Base-by-base conservation (phyloP, 2,113 vertebrate genomes). In the Elachura formosa region DNA sequence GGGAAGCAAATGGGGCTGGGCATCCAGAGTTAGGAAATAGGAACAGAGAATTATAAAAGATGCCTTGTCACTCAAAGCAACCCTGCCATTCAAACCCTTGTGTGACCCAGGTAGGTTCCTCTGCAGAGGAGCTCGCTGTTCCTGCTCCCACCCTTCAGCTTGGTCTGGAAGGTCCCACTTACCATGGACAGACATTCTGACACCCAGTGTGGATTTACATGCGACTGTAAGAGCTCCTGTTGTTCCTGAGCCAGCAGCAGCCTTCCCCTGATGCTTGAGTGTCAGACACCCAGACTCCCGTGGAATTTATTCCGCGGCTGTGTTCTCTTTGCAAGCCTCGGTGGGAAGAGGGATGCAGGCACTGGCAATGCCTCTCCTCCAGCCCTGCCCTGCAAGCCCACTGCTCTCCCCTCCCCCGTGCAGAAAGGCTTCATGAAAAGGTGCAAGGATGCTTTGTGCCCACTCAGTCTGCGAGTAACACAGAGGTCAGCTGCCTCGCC, bases 261-360 rank as follows among this genome's bases (percentile, higher is more conserved):
- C 56, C 28, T 62, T 90, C 26, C 48, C 69, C 48, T 34, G 48
- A 75, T n/a, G 43, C 26, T 51, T 41, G n/a, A n/a, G n/a, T 12
- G 24, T 46, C 34, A 17, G 22, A 24, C 26, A 29, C 25, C 5
- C 12, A 5, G 40, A 2, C 14, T 56, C 48, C 54, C 23, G 5
- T 1, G 13, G 23, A 14, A 28, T 89, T 68, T 31, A 29, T 63
- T 59, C 72, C 6, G 1, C 11, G 12, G 6, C 19, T 29, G 0
- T 0, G 2, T 7, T 58, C 46, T 58, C 34, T 43, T 52, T 4
- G 1, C 34, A 33, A 51, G 19, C 29, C 1, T 0, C 6, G 15
- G 2, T 46, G 41, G 46, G 41, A 62, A 82, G 74, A 9, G 1
- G 55, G 41, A 85, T 51, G 40, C 18, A 56, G 38, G n/a, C 11